Evolutionary conservation across 2,888 invertebrate species (phyloP).

Genomic region (Drosophila macrospina): DNA sequence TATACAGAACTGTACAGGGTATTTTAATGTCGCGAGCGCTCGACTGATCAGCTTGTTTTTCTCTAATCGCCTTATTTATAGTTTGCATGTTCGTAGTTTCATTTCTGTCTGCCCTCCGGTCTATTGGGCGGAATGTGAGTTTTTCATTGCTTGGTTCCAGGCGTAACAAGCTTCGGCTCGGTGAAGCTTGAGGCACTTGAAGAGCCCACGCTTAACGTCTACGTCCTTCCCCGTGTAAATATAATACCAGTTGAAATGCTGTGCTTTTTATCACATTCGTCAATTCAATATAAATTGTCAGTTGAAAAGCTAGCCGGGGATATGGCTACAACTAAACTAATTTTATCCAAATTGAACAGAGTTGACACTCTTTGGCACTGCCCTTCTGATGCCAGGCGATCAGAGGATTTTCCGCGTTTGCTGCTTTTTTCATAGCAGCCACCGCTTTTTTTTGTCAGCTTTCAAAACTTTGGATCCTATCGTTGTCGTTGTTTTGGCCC

Average conservation of each 20-base stretch:
- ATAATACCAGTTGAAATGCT: neutral
- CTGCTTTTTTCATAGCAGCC: slow-evolving; percentile 10
- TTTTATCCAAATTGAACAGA: slow-evolving; percentile 47
- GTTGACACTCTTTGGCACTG: neutral
- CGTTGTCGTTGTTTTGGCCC: slow-evolving; percentile 23
- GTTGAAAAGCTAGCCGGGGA: slow-evolving; percentile 34
- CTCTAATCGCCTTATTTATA: no score
- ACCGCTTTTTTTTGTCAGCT: slow-evolving; percentile 8
- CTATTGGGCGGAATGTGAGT: no score
- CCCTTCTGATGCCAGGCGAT: neutral
- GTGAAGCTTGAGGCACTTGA: no score
- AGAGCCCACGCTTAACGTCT: no score
- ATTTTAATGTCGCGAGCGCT: no score
- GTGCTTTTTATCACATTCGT: slow-evolving; percentile 18
- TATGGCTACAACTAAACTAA: slow-evolving; percentile 62
- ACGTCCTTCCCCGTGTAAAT: no score
- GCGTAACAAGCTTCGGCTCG: no score
- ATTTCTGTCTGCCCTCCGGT: no score
- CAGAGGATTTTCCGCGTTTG: slow-evolving; percentile 19
- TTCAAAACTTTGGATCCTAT: slow-evolving; percentile 45
- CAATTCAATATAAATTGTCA: slow-evolving; percentile 50
- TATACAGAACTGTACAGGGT: no score
- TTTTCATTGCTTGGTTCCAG: no score
- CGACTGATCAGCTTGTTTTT: no score
- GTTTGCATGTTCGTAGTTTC: no score